phyloP scores from a whole-genome alignment of 2,113 vertebrate species.

The Noturus placidus region DNA sequence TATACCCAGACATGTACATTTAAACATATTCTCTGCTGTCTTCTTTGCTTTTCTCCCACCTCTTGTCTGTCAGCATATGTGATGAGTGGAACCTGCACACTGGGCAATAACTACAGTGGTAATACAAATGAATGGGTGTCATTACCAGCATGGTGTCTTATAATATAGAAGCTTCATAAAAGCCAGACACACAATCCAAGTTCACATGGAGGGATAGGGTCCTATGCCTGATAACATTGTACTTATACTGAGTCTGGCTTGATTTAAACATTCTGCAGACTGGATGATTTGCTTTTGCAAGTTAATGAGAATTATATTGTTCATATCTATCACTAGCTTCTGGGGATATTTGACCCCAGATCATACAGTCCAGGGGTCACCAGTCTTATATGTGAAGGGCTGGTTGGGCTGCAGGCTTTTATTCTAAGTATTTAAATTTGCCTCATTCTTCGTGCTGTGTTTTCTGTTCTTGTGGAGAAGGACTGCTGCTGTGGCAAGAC shows the following conservation, averaged over 20 bases:
- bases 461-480: slow-evolving; percentile 34
- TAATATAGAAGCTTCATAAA: slow-evolving; percentile 59
- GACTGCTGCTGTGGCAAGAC: not conserved
- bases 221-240: not conserved
- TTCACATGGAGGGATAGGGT: not conserved
- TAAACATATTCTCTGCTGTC: not conserved
- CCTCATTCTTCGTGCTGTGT: slow-evolving; percentile 33
- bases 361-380: not conserved
- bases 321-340: not conserved
- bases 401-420: not conserved
- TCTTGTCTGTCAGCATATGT: slow-evolving; percentile 25
- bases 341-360: not conserved
- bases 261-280: not conserved
- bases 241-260: not conserved
- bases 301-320: not conserved
- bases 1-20: not conserved
- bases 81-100: slow-evolving; percentile 54
- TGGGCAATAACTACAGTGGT: slow-evolving; percentile 53
- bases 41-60: slow-evolving; percentile 49
- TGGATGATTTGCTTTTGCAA: not conserved
- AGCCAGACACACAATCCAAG: slow-evolving; percentile 46
- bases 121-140: slow-evolving; percentile 71
- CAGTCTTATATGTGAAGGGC: not conserved
- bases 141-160: slow-evolving; percentile 54
- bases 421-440: slow-evolving; percentile 53